These are phyloP conservation scores for Acronicta leporina DNA, from an alignment of 2,888 invertebrate species.

Conservation along the genomic window DNA sequence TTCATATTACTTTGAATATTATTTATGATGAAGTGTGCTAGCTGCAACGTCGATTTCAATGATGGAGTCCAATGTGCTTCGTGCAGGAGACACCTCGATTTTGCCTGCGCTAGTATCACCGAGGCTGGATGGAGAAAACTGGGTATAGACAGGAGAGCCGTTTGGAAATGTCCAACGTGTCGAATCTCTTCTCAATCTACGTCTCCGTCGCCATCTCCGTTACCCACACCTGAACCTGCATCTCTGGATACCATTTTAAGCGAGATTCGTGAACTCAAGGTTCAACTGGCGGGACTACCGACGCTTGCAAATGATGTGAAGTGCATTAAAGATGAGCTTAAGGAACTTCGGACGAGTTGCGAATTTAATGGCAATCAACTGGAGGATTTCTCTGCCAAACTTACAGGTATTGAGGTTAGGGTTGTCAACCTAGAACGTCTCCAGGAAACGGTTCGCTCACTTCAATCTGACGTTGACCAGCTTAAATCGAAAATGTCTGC, in stretches of 20 bases:
- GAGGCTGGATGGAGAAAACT: slow-evolving; percentile 35
- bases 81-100: slow-evolving; percentile 38
- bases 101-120: slow-evolving; percentile 35
- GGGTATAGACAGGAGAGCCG: slow-evolving; percentile 15
- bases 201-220: neutral
- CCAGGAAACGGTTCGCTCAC: slow-evolving; percentile 7
- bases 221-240: slow-evolving; percentile 4
- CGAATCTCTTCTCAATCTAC: slow-evolving; percentile 4
- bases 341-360: slow-evolving; percentile 16
- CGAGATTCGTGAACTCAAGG: slow-evolving; percentile 41
- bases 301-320: slow-evolving; percentile 23
- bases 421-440: slow-evolving; percentile 19
- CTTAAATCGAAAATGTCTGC: slow-evolving; percentile 19
- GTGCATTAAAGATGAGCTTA: slow-evolving; percentile 32
- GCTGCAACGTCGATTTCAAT: slow-evolving; percentile 19
- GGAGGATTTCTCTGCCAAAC: slow-evolving; percentile 14
- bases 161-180: slow-evolving; percentile 42
- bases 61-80: slow-evolving; percentile 37
- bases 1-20: no score
- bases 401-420: slow-evolving; percentile 12
- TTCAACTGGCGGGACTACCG: slow-evolving; percentile 28
- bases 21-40: slow-evolving; percentile 31
- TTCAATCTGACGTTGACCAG: slow-evolving; percentile 22
- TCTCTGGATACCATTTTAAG: slow-evolving; percentile 32
- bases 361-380: slow-evolving; percentile 13